Conservation (phyloP, 2,113 vertebrate species). For the Hippolais icterina region DNA sequence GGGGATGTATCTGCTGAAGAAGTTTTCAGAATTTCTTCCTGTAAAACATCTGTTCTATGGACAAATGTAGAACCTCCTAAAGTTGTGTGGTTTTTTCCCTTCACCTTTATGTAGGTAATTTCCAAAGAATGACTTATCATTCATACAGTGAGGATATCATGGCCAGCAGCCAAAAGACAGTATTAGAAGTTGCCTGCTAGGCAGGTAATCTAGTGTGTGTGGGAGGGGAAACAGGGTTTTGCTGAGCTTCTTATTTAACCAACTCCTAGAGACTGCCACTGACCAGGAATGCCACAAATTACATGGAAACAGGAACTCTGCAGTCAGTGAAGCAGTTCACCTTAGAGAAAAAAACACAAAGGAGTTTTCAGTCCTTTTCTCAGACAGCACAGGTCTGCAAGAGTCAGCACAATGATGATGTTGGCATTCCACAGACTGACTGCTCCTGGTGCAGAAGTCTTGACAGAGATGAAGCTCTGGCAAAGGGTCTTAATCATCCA, state of each 20-base stretch:
- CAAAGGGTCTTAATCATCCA: not conserved
- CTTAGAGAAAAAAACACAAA: not conserved
- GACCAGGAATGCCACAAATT: not conserved
- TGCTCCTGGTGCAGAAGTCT: not conserved
- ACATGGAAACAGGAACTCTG: not conserved
- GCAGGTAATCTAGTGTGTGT: not conserved
- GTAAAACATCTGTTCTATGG: not conserved
- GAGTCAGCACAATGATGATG: not conserved
- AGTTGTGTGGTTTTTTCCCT: fast-evolving
- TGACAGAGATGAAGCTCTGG: not conserved
- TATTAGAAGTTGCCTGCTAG: not conserved
- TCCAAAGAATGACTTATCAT: not conserved
- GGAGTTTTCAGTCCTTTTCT: not conserved
- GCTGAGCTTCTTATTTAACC: not conserved
- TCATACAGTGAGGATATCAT: not conserved
- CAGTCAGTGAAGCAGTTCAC: not conserved
- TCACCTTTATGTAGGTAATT: not conserved
- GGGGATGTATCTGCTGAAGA: not conserved
- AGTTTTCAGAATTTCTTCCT: not conserved
- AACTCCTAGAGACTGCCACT: not conserved
- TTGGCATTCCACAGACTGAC: not conserved
- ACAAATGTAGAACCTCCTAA: not conserved
- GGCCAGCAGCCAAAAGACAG: not conserved
- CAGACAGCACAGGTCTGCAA: not conserved
- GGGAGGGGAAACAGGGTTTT: not conserved